Evolutionary conservation across 2,113 vertebrate species (phyloP).

Genomic region (Poeciliopsis retropinna): DNA sequence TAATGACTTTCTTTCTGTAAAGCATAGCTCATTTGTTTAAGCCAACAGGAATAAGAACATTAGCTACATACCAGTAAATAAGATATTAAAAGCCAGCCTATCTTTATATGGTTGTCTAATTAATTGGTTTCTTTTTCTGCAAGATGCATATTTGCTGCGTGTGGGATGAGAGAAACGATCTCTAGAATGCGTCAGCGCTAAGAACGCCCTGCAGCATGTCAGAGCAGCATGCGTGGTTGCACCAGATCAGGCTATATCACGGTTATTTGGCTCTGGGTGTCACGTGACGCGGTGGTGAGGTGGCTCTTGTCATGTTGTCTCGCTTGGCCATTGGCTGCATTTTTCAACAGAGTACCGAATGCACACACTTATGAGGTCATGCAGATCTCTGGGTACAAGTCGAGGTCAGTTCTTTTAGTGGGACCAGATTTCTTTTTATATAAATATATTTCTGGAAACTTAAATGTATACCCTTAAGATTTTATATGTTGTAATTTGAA

Average conservation of each 20-base stretch:
- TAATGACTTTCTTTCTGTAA: too few species aligned
- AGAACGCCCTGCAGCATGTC: constrained; percentile 21
- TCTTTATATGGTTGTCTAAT: too few species aligned
- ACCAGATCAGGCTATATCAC: constrained; percentile 35
- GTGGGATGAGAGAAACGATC: constrained; percentile 17
- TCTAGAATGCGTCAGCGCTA: constrained; percentile 44
- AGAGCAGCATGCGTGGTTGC: constrained; percentile 21
- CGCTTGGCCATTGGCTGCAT: constrained; percentile 60
- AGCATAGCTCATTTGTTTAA: not conserved
- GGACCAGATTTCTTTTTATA: not conserved
- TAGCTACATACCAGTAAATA: not conserved
- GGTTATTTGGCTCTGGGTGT: constrained; percentile 6
- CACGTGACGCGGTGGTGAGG: constrained; percentile 63
- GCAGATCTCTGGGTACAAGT: not conserved
- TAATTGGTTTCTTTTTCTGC: not conserved
- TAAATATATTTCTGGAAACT: too few species aligned
- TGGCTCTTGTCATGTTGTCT: constrained; percentile 33
- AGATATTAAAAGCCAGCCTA: not conserved
- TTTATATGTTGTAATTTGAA: not conserved
- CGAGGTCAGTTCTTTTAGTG: not conserved
- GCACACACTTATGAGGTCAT: constrained; percentile 20
- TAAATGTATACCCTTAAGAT: not conserved
- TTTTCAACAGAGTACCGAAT: constrained; percentile 41
- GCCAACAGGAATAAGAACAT: not conserved
- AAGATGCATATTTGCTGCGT: not conserved